Base-by-base conservation (phyloP, 2,797 vertebrate species). In the Chelmon rostratus region DNA sequence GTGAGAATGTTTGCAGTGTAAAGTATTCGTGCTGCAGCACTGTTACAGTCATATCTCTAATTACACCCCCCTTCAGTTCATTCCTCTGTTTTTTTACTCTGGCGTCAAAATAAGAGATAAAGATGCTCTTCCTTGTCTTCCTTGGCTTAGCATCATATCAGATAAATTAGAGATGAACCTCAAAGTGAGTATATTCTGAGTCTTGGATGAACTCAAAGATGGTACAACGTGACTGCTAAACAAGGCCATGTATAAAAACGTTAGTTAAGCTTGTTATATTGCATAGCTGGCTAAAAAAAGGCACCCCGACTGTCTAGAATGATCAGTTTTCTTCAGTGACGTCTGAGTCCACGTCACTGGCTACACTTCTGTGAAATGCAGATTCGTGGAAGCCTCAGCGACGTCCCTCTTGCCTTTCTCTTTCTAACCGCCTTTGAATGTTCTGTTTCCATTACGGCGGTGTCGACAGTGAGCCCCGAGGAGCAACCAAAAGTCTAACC, bases 401-500 rank as follows among this genome's bases (percentile, higher is more conserved):
- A 46, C 54, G 35, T 2, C 25, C 23, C 67, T 13, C 50, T 40
- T 18, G 3, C 15, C 37, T 69, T 58, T 40, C 4, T 28, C 18
- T 58, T 31, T 37, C 25, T 31, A 64, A 77, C 57, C 16, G 11
- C 75, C 44, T 35, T 2, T 19, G 3, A 72, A 46, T 12, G 8
- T 37, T 57, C 23, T 50, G n/a, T 25, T 42, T 50, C 49, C 4
- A 46, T 54, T 28, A 52, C 15, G 78, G 35, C 15, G 58, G 58
- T 59, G 69, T 35, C 59, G 46, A 19, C 33, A 47, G 12, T 23
- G 40, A 75, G 18, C 61, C 8, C 10, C n/a, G 47, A 68, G 21
- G 21, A 28, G 19, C 9, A 59, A 31, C 18, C 33, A 52, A 28
- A 15, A 52, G 28, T 54, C 96, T 92, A 53, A 98, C 98, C 97